Evolutionary conservation across 1,140 invertebrate species (phyloP), one percentile per base, ranked within the genome.

Genomic region (Bombus terrestris): DNA sequence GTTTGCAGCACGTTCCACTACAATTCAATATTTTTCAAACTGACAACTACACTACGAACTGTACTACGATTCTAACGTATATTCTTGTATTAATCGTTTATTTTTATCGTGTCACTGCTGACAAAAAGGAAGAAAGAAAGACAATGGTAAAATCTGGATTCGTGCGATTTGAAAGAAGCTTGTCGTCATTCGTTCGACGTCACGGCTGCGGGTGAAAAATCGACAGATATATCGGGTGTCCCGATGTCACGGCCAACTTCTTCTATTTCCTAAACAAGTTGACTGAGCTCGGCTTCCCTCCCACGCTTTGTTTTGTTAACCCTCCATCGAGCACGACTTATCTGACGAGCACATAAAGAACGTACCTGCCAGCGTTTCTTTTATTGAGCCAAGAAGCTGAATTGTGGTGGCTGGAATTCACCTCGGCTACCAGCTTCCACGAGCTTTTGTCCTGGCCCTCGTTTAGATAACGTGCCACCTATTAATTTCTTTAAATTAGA

Each of bases 251-350:
- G 59, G 86, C 69, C 32, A 83, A 77, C 77, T 88, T 88, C 77
- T 83, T 83, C 85, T 66, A 82, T 71, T 71, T 47, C 59, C 53
- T 76, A 79, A 87, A 88, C 77, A 87, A 82, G 85, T 86, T 72
- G 73, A 68, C 78, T 28, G 57, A 18, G 39, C 41, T 28, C 13
- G 28, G 28, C 2, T 87, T 59, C 37, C 57, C 80, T 78, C 72
- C 53, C 59, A 62, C 85, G 66, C 74, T 78, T 78, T 78, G 75
- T 78, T 78, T 78, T 66, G 75, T 78, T 78, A 78, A 41, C 75
- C 35, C 59, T 78, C 75, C 75, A 66, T 64, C 75, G 75, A 78
- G 75, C 75, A 78, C 75, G 75, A 78, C 57, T 78, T 78, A 78
- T 78, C 75, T 66, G 75, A 78, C 75, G 75, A 39, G 37, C 57